These are phyloP conservation scores for Alosa sapidissima DNA, from an alignment of 2,797 vertebrate species.

Conservation along the genomic window DNA sequence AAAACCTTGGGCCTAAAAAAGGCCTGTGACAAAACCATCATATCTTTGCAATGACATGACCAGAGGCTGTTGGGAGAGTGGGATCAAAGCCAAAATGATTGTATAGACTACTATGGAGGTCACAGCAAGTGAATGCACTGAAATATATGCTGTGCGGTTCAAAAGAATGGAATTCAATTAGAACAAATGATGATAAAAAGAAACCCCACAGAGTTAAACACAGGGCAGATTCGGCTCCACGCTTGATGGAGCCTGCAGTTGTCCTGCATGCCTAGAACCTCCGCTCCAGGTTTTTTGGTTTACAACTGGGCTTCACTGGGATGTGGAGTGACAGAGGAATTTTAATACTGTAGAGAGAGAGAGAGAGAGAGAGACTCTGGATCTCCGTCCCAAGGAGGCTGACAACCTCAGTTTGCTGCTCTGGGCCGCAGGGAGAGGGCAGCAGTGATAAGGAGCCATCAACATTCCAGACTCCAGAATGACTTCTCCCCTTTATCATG, in stretches of 20 bases:
- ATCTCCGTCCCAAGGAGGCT: neutral
- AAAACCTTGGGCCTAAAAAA: neutral
- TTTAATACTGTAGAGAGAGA: conserved; percentile 31
- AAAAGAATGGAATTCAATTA: conserved; percentile 24
- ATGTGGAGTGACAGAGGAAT: conserved; percentile 33
- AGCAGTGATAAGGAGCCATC: conserved; percentile 48
- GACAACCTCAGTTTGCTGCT: neutral
- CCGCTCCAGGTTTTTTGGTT: conserved; percentile 22
- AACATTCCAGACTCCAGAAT: conserved; percentile 51
- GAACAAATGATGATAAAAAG: conserved; percentile 25
- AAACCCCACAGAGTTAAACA: conserved; percentile 15
- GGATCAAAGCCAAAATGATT: conserved; percentile 22
- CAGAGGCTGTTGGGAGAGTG: neutral
- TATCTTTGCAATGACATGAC: conserved; percentile 5
- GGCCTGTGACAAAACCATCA: neutral
- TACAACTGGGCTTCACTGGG: conserved; percentile 23
- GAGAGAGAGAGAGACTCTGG: neutral
- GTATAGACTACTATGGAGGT: conserved; percentile 17
- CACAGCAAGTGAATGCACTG: conserved; percentile 8
- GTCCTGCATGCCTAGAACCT: conserved; percentile 15
- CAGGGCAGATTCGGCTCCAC: conserved; percentile 6
- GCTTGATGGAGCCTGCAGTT: conserved; percentile 18
- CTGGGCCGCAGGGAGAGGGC: conserved; percentile 19
- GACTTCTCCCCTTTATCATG: conserved; percentile 32
- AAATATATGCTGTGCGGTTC: conserved; percentile 15